A percentile compares a stretch with the other conserved stretches of the same genome.
These are phyloP conservation scores for Drosophila ironensis DNA, from an alignment of 1,140 invertebrate genomes.

Conservation along the genomic window DNA sequence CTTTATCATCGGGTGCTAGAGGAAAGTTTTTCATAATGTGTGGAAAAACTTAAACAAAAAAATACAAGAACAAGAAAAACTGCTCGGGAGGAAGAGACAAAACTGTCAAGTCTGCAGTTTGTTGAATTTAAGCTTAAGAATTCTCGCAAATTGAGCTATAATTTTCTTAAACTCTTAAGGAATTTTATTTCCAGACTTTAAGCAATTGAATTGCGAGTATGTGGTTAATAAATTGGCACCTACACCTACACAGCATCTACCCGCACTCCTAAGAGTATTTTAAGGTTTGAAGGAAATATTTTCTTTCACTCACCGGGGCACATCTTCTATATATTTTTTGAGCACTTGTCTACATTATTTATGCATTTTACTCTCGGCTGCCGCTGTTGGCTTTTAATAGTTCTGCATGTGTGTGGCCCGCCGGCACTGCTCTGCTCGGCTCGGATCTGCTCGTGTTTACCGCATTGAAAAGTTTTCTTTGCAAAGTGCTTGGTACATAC, in stretches of 20 bases:
- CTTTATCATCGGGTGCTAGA: conserved; percentile 54
- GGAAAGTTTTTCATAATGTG: conserved; percentile 72
- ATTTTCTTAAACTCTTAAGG: no score
- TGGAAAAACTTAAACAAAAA: conserved; percentile 52
- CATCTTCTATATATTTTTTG: conserved; percentile 43
- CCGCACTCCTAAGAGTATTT: not conserved
- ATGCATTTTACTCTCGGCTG: conserved; percentile 72
- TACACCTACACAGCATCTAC: not conserved
- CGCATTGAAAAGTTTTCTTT: conserved; percentile 80
- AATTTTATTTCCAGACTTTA: no score
- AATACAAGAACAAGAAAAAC: not conserved
- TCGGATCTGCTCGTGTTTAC: conserved; percentile 51
- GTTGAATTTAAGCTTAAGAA: conserved; percentile 18
- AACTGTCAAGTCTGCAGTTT: conserved; percentile 44
- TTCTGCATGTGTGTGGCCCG: conserved; percentile 54
- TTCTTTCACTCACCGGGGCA: conserved; percentile 4
- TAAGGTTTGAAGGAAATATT: not conserved
- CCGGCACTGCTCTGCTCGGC: not conserved
- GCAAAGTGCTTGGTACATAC: conserved; percentile 78
- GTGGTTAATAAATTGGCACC: not conserved
- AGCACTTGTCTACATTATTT: conserved; percentile 60
- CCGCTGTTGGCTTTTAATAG: conserved; percentile 71
- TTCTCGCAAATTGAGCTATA: no score
- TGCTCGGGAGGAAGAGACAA: conserved; percentile 23
- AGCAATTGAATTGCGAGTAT: no score